A percentile compares a stretch with the other conserved stretches of the same genome.
Evolutionary conservation across 2,888 invertebrate species (phyloP).

Genomic region (Eilema griseolum): DNA sequence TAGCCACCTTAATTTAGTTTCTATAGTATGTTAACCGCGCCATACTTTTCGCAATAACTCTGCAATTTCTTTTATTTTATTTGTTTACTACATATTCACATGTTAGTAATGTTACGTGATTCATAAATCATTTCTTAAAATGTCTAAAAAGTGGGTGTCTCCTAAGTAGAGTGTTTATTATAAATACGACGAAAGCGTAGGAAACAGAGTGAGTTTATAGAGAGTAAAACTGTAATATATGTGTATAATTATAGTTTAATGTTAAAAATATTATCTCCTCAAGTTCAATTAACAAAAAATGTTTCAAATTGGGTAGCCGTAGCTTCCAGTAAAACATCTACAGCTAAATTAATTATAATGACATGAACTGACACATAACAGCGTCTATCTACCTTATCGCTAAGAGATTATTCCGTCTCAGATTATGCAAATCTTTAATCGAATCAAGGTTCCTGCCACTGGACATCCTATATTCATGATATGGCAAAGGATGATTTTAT

Average conservation of each 20-base stretch:
- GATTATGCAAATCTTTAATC: constrained; percentile 80
- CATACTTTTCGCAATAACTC: constrained; percentile 1
- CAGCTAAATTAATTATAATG: constrained; percentile 45
- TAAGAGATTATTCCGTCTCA: constrained; percentile 50
- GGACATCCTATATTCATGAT: constrained; percentile 63
- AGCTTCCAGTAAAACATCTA: neutral
- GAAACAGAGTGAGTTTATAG: too few relatives aligned
- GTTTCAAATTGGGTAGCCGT: neutral
- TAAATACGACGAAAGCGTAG: too few relatives aligned
- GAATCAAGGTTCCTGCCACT: constrained; percentile 72
- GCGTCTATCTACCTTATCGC: constrained; percentile 21
- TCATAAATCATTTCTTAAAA: too few relatives aligned
- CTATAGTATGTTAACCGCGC: constrained; percentile 64
- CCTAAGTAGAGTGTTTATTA: too few relatives aligned
- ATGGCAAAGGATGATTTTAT: constrained; percentile 30
- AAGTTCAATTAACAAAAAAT: neutral
- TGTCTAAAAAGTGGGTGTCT: too few relatives aligned
- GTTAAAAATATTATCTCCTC: too few relatives aligned
- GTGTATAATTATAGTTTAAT: too few relatives aligned
- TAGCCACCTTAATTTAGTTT: constrained; percentile 73
- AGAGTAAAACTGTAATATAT: too few relatives aligned
- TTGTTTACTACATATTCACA: neutral
- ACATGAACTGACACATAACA: constrained; percentile 28
- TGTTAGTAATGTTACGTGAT: too few relatives aligned
- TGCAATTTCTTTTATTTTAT: neutral